Evolutionary conservation across 1,140 invertebrate genomes (phyloP), one percentile per base, ranked within the genome.

Genomic region (Sesamia nonagrioides): DNA sequence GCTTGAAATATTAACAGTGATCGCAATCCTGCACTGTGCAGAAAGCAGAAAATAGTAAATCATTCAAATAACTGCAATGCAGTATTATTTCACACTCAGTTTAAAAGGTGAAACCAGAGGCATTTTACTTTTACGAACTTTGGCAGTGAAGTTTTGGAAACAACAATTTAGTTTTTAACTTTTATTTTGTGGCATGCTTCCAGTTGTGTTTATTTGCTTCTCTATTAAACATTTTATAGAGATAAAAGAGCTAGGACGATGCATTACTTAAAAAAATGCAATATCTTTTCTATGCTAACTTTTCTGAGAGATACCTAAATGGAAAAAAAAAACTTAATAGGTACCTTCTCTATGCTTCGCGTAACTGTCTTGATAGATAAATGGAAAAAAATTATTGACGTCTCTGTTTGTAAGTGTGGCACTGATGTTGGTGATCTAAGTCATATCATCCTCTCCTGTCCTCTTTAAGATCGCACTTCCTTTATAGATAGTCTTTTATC

Each of bases 1-100:
- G 66, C 42, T 42, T 69, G 21, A 69, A 69, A 69, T 33, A 50
- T 69, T 69, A 48, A 69, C 66, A 69, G 33, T 33, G 18, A 40
- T 48, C 42, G 63, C 27, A 33, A 48, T 42, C 18, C 66, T 69
- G 37, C 21, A 13, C 56, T 42, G 60, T 69, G 45, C 50, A 52
- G 71, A 60, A 58, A 74, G 54, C 35, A 60, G 37, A 60, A 60
- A 74, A 58, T 18, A 33, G 27, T 74, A 58, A 71, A 71, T 71
- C 68, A 74, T 74, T 74, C 71, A 74, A n/a, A 74, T 74, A 60
- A 74, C 71, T 74, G 71, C 71, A 74, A 60, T 74, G 71, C 71
- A 60, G 71, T 74, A 74, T 48, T 58, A 74, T 74, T 74, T 74
- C 71, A 58, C 54, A 74, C 54, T 37, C 18, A 74, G 37, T 74